phyloP scores from a whole-genome alignment of 2,113 vertebrate genomes.

The Phoenicopterus ruber region DNA sequence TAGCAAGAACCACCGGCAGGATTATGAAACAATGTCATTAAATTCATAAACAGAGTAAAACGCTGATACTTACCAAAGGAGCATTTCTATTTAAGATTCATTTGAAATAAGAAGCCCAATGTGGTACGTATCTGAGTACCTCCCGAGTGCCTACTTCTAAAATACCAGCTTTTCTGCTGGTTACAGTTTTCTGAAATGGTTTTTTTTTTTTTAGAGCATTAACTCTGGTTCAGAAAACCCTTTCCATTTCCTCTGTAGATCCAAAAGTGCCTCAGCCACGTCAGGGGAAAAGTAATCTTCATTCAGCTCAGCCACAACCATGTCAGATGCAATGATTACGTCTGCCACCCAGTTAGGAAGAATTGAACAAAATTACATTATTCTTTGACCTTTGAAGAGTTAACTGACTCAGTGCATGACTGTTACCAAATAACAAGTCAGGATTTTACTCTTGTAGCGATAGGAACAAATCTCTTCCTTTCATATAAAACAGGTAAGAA shows the following conservation, averaged over 20 bases:
- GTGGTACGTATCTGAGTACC: background rate
- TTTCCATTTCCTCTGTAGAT: background rate
- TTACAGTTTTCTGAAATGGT: background rate
- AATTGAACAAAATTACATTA: constrained; percentile 1
- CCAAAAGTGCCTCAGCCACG: background rate
- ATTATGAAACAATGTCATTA: background rate
- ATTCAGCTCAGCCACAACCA: background rate
- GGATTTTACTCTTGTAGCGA: background rate
- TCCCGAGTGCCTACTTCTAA: background rate
- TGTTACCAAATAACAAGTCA: constrained; percentile 1
- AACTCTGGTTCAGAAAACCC: background rate
- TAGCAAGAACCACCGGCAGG: background rate
- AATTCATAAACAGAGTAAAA: background rate
- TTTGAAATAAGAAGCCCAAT: background rate
- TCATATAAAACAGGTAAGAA: background rate
- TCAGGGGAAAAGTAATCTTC: background rate
- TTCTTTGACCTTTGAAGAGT: constrained; percentile 41
- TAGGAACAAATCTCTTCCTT: background rate
- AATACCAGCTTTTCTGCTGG: background rate
- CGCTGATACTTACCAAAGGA: background rate
- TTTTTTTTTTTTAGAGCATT: background rate
- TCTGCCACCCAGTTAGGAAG: background rate
- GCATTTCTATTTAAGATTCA: background rate
- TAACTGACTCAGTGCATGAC: background rate
- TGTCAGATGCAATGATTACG: background rate